Base-by-base conservation (phyloP, 1,140 invertebrate genomes). In the Hylaeus volcanicus region DNA sequence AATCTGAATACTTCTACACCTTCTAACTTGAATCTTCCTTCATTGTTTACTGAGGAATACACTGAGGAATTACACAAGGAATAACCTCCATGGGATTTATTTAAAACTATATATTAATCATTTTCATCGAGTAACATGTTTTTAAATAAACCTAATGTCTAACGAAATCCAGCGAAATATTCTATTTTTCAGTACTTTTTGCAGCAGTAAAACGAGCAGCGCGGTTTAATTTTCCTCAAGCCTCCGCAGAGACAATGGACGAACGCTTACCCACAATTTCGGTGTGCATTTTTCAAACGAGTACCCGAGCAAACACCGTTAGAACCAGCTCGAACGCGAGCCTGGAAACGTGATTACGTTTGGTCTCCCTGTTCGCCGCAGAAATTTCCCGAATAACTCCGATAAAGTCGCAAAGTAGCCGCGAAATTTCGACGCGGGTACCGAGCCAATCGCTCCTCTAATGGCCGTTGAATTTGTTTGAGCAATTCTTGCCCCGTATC, bases 401-500 rank as follows among this genome's bases (percentile, higher is more conserved):
- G 75, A 71, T 53, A 71, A 77, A 60, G 70, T 77, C 26, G 43
- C 51, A 15, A 66, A 75, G 63, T 53, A 53, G 39, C 15, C 12
- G n/a, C 15, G n/a, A 68, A 66, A 75, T 56, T 56, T 56, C 55
- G 15, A 41, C 45, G 55, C 55, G 6, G 11, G 14, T 11, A 45
- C 11, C 14, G 15, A 15, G 56, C 65, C 65, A 70, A 77, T 71
- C 65, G 68, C 12, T 48, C 1, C 12, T 58, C 37, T 68, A 68
- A 71, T 72, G 45, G 45, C 45, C 45, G 37, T 43, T 14, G 45
- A 77, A 71, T 71, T 74, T 79, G 77, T 74, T 74, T 58, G 51
- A 73, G 61, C 48, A 79, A 79, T 79, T 74, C 63, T 45, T 56
- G 55, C 56, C 45, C 58, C 69, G 76, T 79, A 65, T 73, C 53